Conservation (phyloP, 2,797 vertebrate genomes). For the Clarias pachynema region DNA sequence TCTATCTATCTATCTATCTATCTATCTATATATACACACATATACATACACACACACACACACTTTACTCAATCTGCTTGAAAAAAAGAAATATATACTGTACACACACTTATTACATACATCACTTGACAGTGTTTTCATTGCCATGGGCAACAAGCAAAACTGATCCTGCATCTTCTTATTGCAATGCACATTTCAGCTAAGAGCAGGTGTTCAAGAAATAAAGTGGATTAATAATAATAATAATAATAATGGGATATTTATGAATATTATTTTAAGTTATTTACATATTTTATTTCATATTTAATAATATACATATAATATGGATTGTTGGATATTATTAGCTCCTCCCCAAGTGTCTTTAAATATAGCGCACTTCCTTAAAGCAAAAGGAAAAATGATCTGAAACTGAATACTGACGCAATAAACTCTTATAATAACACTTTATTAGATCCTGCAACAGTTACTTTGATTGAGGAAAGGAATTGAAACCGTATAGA, state of each 20-base stretch:
- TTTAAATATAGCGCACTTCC: not conserved
- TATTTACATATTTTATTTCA: no score
- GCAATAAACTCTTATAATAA: not conserved
- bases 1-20: no score
- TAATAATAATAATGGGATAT: no score
- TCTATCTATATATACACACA: no score
- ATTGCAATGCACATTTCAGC: not conserved
- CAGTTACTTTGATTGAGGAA: no score
- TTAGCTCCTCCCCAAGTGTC: not conserved
- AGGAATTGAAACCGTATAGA: not conserved
- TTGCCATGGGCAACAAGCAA: not conserved
- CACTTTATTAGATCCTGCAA: not conserved
- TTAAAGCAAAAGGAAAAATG: not conserved
- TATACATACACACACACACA: no score
- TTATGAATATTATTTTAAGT: no score
- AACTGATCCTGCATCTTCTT: not conserved
- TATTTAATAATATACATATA: no score
- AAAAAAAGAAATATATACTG: no score
- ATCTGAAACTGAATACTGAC: conserved; percentile 11
- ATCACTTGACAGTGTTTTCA: not conserved
- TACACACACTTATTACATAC: no score
- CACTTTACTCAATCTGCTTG: not conserved
- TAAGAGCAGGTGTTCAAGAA: not conserved
- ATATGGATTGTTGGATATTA: not conserved
- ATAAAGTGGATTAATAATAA: not conserved